These are phyloP conservation scores for Myiotriccus ornatus DNA, from an alignment of 2,797 vertebrate species.

Conservation along the genomic window DNA sequence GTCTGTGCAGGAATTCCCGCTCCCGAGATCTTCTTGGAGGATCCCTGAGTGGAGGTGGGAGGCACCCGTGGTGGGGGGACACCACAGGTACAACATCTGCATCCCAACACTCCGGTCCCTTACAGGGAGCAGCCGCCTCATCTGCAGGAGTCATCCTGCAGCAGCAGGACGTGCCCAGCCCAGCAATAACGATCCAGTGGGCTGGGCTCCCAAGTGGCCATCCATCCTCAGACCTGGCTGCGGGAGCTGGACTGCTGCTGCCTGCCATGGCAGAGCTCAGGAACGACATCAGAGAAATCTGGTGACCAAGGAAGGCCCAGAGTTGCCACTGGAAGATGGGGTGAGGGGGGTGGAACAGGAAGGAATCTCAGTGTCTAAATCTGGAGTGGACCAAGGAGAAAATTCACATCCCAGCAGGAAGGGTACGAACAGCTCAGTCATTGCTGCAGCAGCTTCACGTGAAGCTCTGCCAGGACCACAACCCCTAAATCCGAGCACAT, in stretches of 20 bases:
- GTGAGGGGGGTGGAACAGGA: not conserved
- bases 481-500: not conserved
- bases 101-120: not conserved
- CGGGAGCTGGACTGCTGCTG: not conserved
- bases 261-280: not conserved
- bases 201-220: not conserved
- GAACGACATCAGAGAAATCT: not conserved
- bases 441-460: not conserved
- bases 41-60: not conserved
- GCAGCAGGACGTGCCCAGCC: not conserved
- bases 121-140: not conserved
- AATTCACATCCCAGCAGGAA: not conserved
- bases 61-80: not conserved
- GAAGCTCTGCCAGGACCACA: not conserved
- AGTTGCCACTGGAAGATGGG: rapidly evolving
- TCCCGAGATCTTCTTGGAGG: not conserved
- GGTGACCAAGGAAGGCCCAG: not conserved
- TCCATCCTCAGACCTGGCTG: not conserved
- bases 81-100: not conserved
- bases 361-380: not conserved
- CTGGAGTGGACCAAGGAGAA: not conserved
- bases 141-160: not conserved
- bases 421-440: not conserved
- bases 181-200: rapidly evolving
- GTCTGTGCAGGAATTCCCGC: not conserved